Conservation (phyloP, 2,888 invertebrate genomes). For the Teinopalpus imperialis region DNA sequence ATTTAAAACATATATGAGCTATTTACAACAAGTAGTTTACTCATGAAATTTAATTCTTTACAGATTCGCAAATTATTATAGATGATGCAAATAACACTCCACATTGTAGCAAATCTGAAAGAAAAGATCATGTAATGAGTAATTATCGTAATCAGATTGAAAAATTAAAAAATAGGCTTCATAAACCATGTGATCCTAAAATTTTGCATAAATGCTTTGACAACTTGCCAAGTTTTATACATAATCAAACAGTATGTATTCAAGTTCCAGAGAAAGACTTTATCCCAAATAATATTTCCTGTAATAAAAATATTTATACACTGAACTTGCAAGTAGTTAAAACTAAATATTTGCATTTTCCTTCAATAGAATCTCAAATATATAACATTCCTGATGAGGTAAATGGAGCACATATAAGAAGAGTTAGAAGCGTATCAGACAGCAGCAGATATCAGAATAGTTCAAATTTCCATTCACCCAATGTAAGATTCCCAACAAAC, state of each 20-base stretch:
- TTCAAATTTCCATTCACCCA: constrained; percentile 28
- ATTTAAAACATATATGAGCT: no score
- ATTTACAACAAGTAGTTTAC: no score
- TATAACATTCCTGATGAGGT: constrained; percentile 46
- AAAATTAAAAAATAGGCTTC: constrained; percentile 41
- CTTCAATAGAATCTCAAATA: constrained; percentile 34
- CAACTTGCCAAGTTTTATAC: constrained; percentile 51
- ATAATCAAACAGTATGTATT: constrained; percentile 44
- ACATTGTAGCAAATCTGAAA: not conserved
- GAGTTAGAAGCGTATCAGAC: constrained; percentile 27
- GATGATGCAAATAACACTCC: not conserved
- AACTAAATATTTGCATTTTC: constrained; percentile 33
- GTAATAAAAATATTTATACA: constrained; percentile 51
- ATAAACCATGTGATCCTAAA: constrained; percentile 36
- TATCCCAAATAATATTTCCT: constrained; percentile 54
- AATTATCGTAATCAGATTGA: constrained; percentile 38
- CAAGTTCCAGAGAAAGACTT: constrained; percentile 50
- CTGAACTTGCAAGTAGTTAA: constrained; percentile 49
- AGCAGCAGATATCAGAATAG: constrained; percentile 28
- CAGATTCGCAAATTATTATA: constrained; percentile 3
- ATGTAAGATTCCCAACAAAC: constrained; percentile 32
- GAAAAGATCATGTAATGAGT: constrained; percentile 1
- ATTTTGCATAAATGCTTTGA: constrained; percentile 43
- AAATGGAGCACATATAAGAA: constrained; percentile 46
- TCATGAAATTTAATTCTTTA: no score